Conservation (phyloP, 2,113 vertebrate species). For the Tyto alba region DNA sequence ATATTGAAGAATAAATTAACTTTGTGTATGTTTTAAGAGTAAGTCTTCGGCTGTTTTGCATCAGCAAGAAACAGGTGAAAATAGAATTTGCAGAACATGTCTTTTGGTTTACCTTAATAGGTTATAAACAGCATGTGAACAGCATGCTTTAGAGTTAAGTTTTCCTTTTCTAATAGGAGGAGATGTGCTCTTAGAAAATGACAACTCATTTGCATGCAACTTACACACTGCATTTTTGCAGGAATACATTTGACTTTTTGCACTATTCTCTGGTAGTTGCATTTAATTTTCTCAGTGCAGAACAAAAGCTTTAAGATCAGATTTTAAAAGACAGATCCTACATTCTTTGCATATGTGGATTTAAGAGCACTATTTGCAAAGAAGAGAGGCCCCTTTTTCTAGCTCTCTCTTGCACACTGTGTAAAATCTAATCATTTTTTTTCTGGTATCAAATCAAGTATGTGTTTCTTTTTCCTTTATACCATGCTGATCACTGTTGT, state of each 20-base stretch:
- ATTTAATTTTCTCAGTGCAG: neutral
- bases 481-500: neutral
- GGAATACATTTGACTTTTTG: slow-evolving; percentile 1
- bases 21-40: neutral
- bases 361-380: neutral
- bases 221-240: neutral
- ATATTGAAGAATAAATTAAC: neutral
- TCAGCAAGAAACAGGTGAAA: slow-evolving; percentile 1
- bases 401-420: neutral
- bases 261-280: neutral
- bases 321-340: neutral
- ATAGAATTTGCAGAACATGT: neutral
- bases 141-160: neutral
- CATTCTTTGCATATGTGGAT: neutral
- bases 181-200: neutral
- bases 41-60: neutral
- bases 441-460: neutral
- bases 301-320: neutral
- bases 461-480: neutral
- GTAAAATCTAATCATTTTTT: neutral
- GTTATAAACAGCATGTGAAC: neutral
- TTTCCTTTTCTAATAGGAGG: neutral
- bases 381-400: neutral
- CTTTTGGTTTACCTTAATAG: neutral
- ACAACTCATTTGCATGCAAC: neutral